Percentiles rank a stretch among this genome's conserved stretches.
These are phyloP conservation scores for Naso thynnoides DNA, from an alignment of 2,797 vertebrate genomes.

Conservation along the genomic window DNA sequence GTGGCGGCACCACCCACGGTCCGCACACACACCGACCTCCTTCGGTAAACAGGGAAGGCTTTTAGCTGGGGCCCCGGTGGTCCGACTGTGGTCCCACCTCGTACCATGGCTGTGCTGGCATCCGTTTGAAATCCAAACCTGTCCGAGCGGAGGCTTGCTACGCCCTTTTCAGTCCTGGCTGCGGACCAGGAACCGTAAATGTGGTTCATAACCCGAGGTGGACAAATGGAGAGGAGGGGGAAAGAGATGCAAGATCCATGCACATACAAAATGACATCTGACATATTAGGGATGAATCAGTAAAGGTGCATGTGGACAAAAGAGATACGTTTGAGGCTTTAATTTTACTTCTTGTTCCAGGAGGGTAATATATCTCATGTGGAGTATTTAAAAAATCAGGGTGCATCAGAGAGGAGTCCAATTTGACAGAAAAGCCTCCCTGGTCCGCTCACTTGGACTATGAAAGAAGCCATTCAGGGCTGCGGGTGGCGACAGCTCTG, in stretches of 20 bases:
- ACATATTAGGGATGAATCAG: slow-evolving; percentile 12
- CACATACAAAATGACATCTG: background rate
- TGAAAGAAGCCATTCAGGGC: slow-evolving; percentile 81
- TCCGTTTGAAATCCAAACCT: slow-evolving; percentile 83
- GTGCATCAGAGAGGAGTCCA: slow-evolving; percentile 54
- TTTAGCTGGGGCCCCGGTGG: slow-evolving; percentile 77
- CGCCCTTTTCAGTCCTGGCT: slow-evolving; percentile 67
- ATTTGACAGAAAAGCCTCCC: slow-evolving; percentile 40
- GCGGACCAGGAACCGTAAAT: slow-evolving; percentile 64
- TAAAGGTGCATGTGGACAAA: background rate
- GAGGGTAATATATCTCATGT: slow-evolving; percentile 35
- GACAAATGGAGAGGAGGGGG: slow-evolving; percentile 41
- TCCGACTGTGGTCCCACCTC: slow-evolving; percentile 70
- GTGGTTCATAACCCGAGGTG: slow-evolving; percentile 51
- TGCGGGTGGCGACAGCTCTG: slow-evolving; percentile 78
- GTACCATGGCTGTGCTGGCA: slow-evolving; percentile 68
- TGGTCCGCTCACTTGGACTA: slow-evolving; percentile 59
- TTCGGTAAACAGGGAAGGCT: slow-evolving; percentile 81
- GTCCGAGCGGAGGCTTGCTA: slow-evolving; percentile 69
- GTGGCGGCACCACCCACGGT: slow-evolving; percentile 79
- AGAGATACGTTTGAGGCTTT: background rate
- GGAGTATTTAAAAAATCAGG: slow-evolving; percentile 12
- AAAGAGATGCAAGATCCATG: background rate
- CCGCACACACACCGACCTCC: slow-evolving; percentile 69
- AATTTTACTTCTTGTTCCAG: background rate